Conservation (phyloP, 1,140 invertebrate genomes). For the Nomia melanderi region DNA sequence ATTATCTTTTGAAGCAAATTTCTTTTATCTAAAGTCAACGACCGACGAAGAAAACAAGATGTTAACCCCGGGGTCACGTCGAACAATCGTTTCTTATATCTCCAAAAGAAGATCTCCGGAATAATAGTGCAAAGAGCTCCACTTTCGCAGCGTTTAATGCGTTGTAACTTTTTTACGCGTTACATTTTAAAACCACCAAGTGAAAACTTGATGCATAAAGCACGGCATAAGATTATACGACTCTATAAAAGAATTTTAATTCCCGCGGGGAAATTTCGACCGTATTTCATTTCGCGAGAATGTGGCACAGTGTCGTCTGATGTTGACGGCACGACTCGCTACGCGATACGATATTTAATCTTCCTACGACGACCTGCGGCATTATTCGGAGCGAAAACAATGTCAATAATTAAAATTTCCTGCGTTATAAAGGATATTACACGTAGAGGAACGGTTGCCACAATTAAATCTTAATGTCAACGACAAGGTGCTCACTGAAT, state of each 20-base stretch:
- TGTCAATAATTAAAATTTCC: no score
- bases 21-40: not conserved
- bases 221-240: constrained; percentile 16
- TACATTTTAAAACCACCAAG: not conserved
- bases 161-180: constrained; percentile 33
- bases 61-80: not conserved
- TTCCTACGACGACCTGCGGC: no score
- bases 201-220: constrained; percentile 7
- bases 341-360: no score
- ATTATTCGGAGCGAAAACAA: no score
- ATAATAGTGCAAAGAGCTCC: not conserved
- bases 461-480: no score
- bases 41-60: not conserved
- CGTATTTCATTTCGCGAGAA: not conserved
- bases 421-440: no score
- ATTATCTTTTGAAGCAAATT: no score
- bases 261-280: not conserved
- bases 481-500: no score
- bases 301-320: not conserved
- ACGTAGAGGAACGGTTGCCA: no score
- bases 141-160: not conserved
- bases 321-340: not conserved
- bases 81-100: not conserved
- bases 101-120: not conserved
- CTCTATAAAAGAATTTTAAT: constrained; percentile 34